Base-by-base conservation (phyloP, 2,797 vertebrate genomes). In the Poecilia picta region DNA sequence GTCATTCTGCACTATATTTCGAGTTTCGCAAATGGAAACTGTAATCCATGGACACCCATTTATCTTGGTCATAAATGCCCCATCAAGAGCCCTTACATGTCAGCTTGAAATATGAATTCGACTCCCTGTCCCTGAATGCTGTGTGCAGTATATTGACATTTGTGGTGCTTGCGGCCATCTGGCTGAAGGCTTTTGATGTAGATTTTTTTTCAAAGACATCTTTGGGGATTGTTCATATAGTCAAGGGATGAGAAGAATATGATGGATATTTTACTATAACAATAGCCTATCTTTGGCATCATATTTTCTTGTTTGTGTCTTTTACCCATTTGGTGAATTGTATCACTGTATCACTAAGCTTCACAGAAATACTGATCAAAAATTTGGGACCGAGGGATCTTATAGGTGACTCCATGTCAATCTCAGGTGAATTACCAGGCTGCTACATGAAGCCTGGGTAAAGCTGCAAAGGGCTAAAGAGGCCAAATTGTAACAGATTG, bases 401-500 rank as follows among this genome's bases (percentile, higher is more conserved):
- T 84, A 90, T 86, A 86, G 86, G 79, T 83, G 47, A 86, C 77
- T 57, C 74, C 74, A 73, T 85, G 85, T 83, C 83, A 78, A 16
- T 77, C 84, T 66, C 77, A 78, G 82, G 78, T 88, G 91, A 91
- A 88, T 90, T 83, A 81, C 82, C 70, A 84, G 66, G 81, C 80
- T 80, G 89, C 77, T 91, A 79, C 55, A 79, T 39, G 76, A 46
- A 15, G 47, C 47, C 16, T 5, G 77, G 71, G 31, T 25, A 72
- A 85, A 55, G 47, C 70, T 59, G 76, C 77, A 81, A 73, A 68
- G 47, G 66, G 68, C 64, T 53, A 91, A 87, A 88, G 68, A 83
- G 87, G 92, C 91, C 93, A 94, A 93, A 93, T 81, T 82, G 79
- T 85, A 92, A 90, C 93, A 93, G 92, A 95, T 94, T 93, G 92